Evolutionary conservation across 2,113 vertebrate genomes (phyloP).

Genomic region (Centropristis striata): DNA sequence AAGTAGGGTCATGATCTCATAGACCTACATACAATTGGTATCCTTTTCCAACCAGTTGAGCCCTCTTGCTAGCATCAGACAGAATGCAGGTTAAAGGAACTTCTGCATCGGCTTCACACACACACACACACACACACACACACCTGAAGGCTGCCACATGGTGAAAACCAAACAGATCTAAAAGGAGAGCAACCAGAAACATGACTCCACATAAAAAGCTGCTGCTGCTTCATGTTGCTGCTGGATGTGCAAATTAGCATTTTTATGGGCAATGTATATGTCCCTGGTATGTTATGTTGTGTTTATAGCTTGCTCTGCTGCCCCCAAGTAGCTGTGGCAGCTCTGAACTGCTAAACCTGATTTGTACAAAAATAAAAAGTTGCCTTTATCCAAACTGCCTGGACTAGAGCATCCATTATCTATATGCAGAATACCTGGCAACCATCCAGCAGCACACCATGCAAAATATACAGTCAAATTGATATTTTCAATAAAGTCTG

Average conservation of each 20-base stretch:
- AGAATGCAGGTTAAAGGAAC: too few species aligned
- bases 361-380: neutral
- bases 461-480: neutral
- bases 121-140: too few species aligned
- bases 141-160: too few species aligned
- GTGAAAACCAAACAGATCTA: slow-evolving; percentile 2
- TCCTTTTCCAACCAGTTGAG: too few species aligned
- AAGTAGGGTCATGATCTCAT: too few species aligned
- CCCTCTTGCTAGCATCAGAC: too few species aligned
- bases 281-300: neutral
- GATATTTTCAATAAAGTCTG: slow-evolving; percentile 31
- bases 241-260: neutral
- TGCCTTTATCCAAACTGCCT: neutral
- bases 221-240: neutral
- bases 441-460: neutral
- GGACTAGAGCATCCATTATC: neutral
- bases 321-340: neutral
- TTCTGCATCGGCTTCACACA: too few species aligned
- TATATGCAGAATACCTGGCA: neutral
- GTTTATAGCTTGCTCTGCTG: neutral
- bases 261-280: neutral
- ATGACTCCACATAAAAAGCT: neutral
- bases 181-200: neutral
- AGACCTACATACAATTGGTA: too few species aligned
- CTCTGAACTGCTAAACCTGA: neutral